Evolutionary conservation across 2,888 invertebrate species (phyloP), one percentile per base, ranked within the genome.

Genomic region (Drosophila crucigera): DNA sequence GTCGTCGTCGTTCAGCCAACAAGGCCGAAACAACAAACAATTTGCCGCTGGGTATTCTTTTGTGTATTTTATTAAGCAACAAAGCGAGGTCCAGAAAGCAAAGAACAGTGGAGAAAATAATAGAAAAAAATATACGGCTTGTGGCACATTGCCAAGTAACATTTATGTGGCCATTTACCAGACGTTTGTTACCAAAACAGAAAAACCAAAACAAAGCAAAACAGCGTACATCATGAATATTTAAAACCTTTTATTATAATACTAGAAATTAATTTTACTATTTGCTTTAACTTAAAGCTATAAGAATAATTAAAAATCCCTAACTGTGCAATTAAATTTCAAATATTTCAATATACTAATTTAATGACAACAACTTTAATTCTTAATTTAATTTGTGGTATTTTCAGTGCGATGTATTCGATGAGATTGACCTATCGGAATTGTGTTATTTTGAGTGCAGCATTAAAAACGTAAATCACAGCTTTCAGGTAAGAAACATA

Each of bases 371-470:
- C 19, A 22, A 47, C 35, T 43, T 65, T 53, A 63, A 55, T 61
- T 31, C 11, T 25, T 22, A 16, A 53, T 22, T 31, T 16, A 22
- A 3, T 49, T 39, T 56, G 2, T 52, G 25, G 0, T n/a, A 31
- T 59, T 91, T 91, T 1, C 95, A 97, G 97, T 96, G 96, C 93
- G 96, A 96, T 94, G 95, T 97, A 90, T 97, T 97, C 95, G 97
- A 97, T 94, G 97, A 97, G 94, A 97, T 96, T 94, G 97, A 97
- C 92, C 94, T 97, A 93, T 96, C 96, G 84, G 96, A 97, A 94
- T 95, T 97, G 84, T 97, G 96, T 92, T 96, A 96, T 92, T 97
- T 97, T 76, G 97, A 97, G 95, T 97, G 97, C 94, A 96, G 97
- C 93, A 96, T 96, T 91, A 97, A 96, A 94, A 97, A 97, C 95